Conservation (phyloP, 2,888 invertebrate genomes). For the Dysmachus trigonus region DNA sequence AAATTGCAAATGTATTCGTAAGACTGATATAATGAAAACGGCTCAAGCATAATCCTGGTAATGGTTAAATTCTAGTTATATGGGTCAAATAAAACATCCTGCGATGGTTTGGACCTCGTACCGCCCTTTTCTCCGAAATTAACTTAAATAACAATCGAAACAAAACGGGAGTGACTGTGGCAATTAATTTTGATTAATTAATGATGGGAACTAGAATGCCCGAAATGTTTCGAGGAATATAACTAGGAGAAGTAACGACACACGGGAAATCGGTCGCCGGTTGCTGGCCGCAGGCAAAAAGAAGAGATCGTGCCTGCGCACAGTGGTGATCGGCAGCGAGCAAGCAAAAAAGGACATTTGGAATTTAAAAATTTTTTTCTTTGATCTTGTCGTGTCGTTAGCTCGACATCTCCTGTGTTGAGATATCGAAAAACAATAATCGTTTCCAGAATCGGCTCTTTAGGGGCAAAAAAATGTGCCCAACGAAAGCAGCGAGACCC, state of each 20-base stretch:
- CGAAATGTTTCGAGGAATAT: conserved; percentile 26
- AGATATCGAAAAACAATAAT: conserved; percentile 45
- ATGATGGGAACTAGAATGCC: conserved; percentile 44
- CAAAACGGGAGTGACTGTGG: neutral
- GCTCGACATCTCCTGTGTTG: conserved; percentile 38
- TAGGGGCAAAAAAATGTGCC: conserved; percentile 29
- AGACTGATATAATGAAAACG: no score
- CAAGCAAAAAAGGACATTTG: conserved; percentile 48
- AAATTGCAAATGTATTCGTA: no score
- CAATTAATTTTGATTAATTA: conserved; percentile 50
- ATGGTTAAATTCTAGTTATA: no score
- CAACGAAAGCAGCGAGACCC: neutral
- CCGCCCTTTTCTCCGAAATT: neutral
- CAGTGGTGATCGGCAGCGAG: conserved; percentile 19
- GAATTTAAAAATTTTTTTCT: conserved; percentile 47
- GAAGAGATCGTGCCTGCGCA: conserved; percentile 40
- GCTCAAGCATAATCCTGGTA: no score
- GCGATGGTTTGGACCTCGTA: neutral
- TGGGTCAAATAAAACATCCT: neutral
- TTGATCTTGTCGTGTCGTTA: conserved; percentile 43
- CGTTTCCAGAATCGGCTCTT: conserved; percentile 43
- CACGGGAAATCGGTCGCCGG: neutral
- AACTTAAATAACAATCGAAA: neutral
- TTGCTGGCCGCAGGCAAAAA: conserved; percentile 11
- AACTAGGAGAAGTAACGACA: neutral